Percentiles rank a stretch among this genome's conserved stretches.
Conservation (phyloP, 2,888 invertebrate genomes). For the Leptinotarsa tumamoca region DNA sequence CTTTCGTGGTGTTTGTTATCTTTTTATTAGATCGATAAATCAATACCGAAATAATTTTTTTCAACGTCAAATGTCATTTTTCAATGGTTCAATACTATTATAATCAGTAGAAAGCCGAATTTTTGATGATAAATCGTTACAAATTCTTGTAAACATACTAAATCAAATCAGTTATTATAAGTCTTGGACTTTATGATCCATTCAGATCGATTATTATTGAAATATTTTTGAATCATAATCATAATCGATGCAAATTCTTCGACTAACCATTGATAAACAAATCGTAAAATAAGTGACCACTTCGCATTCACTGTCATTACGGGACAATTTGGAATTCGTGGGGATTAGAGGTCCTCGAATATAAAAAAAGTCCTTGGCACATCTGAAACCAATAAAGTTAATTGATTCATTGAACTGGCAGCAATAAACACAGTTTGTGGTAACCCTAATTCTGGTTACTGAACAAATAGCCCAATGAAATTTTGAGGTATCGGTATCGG, state of each 20-base stretch:
- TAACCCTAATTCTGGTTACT: not conserved
- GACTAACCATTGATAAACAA: not conserved
- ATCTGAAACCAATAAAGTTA: slow-evolving; percentile 9
- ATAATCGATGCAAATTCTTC: not conserved
- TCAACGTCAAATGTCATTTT: too few relatives aligned
- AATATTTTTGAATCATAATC: too few relatives aligned
- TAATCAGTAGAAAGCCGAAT: too few relatives aligned
- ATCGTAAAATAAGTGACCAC: not conserved
- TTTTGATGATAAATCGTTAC: too few relatives aligned
- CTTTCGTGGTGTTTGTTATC: too few relatives aligned
- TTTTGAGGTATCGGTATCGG: not conserved
- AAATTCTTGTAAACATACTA: too few relatives aligned
- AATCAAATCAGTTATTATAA: too few relatives aligned
- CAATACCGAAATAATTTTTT: too few relatives aligned
- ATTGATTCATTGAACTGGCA: slow-evolving; percentile 10
- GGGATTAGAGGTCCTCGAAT: not conserved
- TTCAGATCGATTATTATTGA: too few relatives aligned
- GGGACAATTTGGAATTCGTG: not conserved
- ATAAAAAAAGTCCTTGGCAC: not conserved
- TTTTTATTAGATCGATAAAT: too few relatives aligned
- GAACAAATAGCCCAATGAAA: slow-evolving; percentile 1
- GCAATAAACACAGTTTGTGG: slow-evolving; percentile 5
- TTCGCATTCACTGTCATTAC: not conserved
- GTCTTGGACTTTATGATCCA: too few relatives aligned
- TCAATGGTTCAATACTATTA: too few relatives aligned